Percentiles rank a stretch among this genome's conserved stretches.
phyloP scores from a whole-genome alignment of 2,113 vertebrate species.

The Condylura cristata region DNA sequence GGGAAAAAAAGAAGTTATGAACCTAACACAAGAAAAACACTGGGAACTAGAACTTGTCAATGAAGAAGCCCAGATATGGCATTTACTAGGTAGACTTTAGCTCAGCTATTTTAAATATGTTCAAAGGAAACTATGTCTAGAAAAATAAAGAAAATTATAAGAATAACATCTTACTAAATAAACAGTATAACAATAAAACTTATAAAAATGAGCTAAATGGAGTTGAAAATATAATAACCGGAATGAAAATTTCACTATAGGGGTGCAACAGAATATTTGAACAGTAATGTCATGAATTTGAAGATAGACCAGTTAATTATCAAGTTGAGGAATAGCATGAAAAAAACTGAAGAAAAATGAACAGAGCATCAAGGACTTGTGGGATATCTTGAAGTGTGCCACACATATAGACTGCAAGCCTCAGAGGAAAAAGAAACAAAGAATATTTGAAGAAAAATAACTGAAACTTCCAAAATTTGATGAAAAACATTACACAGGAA shows the following conservation, averaged over 20 bases:
- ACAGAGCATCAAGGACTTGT: background rate
- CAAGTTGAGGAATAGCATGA: background rate
- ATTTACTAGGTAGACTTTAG: background rate
- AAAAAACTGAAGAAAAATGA: background rate
- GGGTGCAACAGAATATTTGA: background rate
- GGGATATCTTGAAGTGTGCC: background rate
- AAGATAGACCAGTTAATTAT: background rate
- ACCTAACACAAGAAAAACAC: background rate
- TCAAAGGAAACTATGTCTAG: background rate
- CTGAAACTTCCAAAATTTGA: background rate
- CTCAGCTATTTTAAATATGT: background rate
- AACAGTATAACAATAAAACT: background rate
- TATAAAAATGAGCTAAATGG: background rate
- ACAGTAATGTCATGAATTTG: background rate
- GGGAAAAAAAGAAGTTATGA: background rate
- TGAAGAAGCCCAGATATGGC: background rate
- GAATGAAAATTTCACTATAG: background rate
- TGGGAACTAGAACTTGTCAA: background rate
- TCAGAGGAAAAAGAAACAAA: background rate
- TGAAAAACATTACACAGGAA: background rate
- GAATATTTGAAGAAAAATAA: constrained; percentile 13
- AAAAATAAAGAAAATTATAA: background rate
- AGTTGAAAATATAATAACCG: background rate
- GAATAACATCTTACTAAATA: background rate
- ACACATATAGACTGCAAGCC: background rate